A percentile compares a stretch with the other conserved stretches of the same genome.
Conservation (phyloP, 1,140 invertebrate genomes). For the Apis laboriosa region DNA sequence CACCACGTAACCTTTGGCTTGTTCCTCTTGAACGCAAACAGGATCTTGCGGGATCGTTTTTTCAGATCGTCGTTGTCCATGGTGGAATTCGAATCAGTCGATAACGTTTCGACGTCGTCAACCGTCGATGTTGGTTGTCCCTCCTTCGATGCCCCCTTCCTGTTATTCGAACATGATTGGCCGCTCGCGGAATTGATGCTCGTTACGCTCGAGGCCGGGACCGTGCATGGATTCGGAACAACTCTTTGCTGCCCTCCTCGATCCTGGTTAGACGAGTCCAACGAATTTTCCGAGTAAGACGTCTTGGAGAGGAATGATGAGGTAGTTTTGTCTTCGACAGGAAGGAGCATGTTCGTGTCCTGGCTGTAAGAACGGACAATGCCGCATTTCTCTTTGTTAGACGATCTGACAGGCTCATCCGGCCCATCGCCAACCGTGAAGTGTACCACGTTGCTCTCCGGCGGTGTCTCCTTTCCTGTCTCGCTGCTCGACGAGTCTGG, state of each 20-base stretch:
- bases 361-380: conserved; percentile 75
- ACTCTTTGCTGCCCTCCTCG: not conserved
- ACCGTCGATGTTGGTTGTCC: conserved; percentile 70
- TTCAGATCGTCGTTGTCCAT: conserved; percentile 79
- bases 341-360: conserved; percentile 74
- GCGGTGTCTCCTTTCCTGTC: conserved; percentile 77
- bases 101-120: conserved; percentile 79
- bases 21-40: conserved; percentile 78
- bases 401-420: conserved; percentile 35
- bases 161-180: not conserved
- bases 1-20: conserved; percentile 79
- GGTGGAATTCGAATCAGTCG: conserved; percentile 82
- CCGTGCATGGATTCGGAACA: not conserved
- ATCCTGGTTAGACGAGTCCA: conserved; percentile 64
- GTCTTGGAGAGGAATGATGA: conserved; percentile 75
- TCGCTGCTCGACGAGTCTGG: conserved; percentile 79
- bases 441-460: conserved; percentile 71
- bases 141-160: conserved; percentile 69
- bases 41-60: conserved; percentile 76
- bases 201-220: conserved; percentile 23
- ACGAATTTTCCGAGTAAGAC: conserved; percentile 80
- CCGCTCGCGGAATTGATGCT: conserved; percentile 31
- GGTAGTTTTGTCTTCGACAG: conserved; percentile 61
- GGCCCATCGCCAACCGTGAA: conserved; percentile 74
- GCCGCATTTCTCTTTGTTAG: conserved; percentile 39